Conservation (phyloP, 2,888 invertebrate species). For the Cremastinae sp. region DNA sequence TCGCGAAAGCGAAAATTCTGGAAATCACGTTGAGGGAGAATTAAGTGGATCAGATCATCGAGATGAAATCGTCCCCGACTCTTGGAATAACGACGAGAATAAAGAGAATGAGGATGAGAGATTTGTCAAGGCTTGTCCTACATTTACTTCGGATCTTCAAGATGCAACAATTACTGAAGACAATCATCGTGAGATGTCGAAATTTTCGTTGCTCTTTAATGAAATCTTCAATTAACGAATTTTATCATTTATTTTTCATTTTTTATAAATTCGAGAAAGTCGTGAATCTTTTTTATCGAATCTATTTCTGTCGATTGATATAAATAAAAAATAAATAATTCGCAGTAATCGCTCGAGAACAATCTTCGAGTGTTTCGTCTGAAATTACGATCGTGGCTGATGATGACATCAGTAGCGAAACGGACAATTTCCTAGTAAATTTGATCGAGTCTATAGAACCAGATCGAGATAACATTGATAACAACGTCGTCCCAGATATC, state of each 20-base stretch:
- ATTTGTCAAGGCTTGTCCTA: conserved; percentile 10
- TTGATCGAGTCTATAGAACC: conserved; percentile 34
- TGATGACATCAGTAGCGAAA: background rate
- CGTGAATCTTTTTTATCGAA: too few relatives aligned
- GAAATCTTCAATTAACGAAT: background rate
- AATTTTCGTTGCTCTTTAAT: background rate
- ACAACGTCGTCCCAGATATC: background rate
- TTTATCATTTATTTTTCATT: background rate
- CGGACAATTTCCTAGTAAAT: conserved; percentile 34
- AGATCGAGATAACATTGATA: conserved; percentile 11
- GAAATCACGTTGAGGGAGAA: conserved; percentile 16
- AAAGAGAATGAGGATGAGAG: conserved; percentile 6
- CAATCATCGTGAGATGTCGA: conserved; percentile 42
- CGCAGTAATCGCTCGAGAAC: conserved; percentile 19
- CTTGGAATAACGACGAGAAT: conserved; percentile 17
- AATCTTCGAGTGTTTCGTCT: conserved; percentile 26
- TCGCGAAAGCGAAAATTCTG: conserved; percentile 21
- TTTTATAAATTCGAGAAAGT: too few relatives aligned
- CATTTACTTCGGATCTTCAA: conserved; percentile 19
- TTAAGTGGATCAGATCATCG: conserved; percentile 4
- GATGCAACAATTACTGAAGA: conserved; percentile 13
- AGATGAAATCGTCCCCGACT: conserved; percentile 26
- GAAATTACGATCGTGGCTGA: conserved; percentile 18
- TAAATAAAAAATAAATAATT: background rate
- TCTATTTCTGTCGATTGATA: too few relatives aligned